phyloP scores from a whole-genome alignment of 2,888 invertebrate species.

The Phasia obesa region DNA sequence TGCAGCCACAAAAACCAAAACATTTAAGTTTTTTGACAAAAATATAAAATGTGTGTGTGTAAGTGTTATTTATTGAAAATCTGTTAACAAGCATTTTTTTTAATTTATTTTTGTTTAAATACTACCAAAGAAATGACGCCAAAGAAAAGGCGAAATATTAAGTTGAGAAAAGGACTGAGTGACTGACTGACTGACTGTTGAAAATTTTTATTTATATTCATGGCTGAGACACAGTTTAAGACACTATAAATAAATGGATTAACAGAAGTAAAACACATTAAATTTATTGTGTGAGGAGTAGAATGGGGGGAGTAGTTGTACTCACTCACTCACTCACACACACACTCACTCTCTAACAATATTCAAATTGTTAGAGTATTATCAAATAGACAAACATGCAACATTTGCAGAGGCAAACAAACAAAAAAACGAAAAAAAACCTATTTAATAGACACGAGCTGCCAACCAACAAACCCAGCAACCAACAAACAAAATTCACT shows the following conservation, averaged over 20 bases:
- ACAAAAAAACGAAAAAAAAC: background rate
- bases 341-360: constrained; percentile 41
- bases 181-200: constrained; percentile 10
- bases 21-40: constrained; percentile 34
- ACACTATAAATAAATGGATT: constrained; percentile 69
- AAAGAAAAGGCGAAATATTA: constrained; percentile 32
- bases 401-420: background rate
- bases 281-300: constrained; percentile 46
- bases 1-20: background rate
- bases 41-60: constrained; percentile 22
- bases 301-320: constrained; percentile 11
- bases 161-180: constrained; percentile 28
- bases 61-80: constrained; percentile 55
- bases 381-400: constrained; percentile 31
- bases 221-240: constrained; percentile 13
- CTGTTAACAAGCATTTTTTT: constrained; percentile 61
- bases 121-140: constrained; percentile 3
- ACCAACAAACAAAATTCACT: constrained; percentile 44
- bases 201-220: constrained; percentile 27
- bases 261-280: constrained; percentile 66
- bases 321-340: constrained; percentile 35
- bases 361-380: constrained; percentile 61
- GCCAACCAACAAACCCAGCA: constrained; percentile 37
- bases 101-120: constrained; percentile 36
- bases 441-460: constrained; percentile 30